A percentile compares a stretch with the other conserved stretches of the same genome.
These are phyloP conservation scores for Parus major DNA, from an alignment of 2,113 vertebrate genomes.

Conservation along the genomic window DNA sequence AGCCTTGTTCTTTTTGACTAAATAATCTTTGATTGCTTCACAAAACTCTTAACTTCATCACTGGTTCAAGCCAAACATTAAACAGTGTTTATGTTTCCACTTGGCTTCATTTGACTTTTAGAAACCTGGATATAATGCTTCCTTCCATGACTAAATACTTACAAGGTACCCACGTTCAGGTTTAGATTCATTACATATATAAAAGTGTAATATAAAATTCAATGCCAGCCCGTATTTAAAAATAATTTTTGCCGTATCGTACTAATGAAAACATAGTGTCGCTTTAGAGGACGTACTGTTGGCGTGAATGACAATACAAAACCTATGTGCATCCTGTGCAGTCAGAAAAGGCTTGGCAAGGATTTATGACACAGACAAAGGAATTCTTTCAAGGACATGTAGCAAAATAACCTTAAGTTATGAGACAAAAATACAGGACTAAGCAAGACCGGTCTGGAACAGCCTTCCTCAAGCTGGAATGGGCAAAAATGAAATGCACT, in stretches of 20 bases:
- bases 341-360: conserved; percentile 44
- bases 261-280: conserved; percentile 19
- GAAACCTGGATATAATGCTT: not conserved
- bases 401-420: conserved; percentile 43
- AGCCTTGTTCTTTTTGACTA: not conserved
- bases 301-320: conserved; percentile 45
- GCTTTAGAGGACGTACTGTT: conserved; percentile 1
- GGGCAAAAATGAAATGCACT: not conserved
- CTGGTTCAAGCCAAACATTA: not conserved
- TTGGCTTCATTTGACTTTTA: not conserved
- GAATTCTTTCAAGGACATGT: conserved; percentile 55
- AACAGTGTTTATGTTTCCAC: not conserved
- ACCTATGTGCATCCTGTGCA: conserved; percentile 29
- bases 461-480: not conserved
- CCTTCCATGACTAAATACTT: not conserved
- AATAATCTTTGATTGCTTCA: conserved; percentile 3
- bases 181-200: conserved; percentile 2
- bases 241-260: not conserved
- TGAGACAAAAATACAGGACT: conserved; percentile 13
- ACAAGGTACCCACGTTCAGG: not conserved
- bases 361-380: conserved; percentile 29
- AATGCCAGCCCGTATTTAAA: not conserved
- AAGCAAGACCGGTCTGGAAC: not conserved
- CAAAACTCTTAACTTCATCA: conserved; percentile 1
- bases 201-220: conserved; percentile 31